Conservation (phyloP, 2,888 invertebrate genomes). For the Mantis religiosa region DNA sequence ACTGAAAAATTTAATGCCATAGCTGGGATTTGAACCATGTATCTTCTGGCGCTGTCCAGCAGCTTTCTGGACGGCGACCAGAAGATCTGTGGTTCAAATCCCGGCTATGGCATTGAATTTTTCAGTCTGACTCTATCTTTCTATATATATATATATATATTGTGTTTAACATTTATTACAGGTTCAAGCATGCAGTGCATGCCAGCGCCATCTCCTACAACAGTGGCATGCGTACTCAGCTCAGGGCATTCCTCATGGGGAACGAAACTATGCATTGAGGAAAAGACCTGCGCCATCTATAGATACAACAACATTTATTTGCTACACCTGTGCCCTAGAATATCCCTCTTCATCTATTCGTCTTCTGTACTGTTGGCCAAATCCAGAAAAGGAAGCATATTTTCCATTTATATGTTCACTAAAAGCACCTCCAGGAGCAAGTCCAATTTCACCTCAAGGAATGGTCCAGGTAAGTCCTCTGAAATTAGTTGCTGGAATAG, state of each 20-base stretch:
- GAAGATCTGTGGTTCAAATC: too few relatives aligned
- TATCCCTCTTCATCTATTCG: conserved; percentile 76
- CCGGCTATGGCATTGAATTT: too few relatives aligned
- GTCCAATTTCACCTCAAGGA: conserved; percentile 86
- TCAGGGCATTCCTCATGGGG: conserved; percentile 68
- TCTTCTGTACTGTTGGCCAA: conserved; percentile 78
- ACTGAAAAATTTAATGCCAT: too few relatives aligned
- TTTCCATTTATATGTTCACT: conserved; percentile 83
- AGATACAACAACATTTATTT: conserved; percentile 72
- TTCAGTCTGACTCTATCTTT: too few relatives aligned
- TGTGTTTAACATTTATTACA: background rate
- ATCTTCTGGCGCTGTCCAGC: too few relatives aligned
- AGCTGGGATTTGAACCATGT: too few relatives aligned
- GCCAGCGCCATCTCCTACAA: conserved; percentile 77
- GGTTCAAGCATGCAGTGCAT: conserved; percentile 71
- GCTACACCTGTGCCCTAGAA: conserved; percentile 83
- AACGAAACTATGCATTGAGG: conserved; percentile 75
- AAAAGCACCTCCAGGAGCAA: conserved; percentile 77
- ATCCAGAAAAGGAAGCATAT: conserved; percentile 81
- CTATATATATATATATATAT: too few relatives aligned
- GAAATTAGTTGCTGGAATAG: too few relatives aligned
- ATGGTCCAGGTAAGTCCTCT: conserved; percentile 69
- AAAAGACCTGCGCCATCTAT: conserved; percentile 65
- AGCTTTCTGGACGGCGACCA: too few relatives aligned
- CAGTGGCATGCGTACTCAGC: conserved; percentile 81